A percentile compares a stretch with the other conserved stretches of the same genome.
These are phyloP conservation scores for Phyllotis vaccarum DNA, from an alignment of 2,797 vertebrate species.

Conservation along the genomic window DNA sequence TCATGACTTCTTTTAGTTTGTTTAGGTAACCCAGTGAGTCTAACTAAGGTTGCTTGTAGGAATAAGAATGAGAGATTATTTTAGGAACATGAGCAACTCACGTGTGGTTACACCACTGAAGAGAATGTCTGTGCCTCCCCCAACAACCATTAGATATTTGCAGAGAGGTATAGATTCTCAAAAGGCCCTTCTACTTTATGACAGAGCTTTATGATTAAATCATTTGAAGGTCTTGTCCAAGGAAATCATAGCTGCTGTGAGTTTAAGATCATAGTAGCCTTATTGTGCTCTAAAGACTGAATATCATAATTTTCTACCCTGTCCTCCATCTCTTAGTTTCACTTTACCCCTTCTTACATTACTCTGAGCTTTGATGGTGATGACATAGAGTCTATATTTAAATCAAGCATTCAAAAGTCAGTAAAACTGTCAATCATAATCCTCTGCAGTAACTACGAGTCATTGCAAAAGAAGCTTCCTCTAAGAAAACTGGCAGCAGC, in stretches of 20 bases:
- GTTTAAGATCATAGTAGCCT: not conserved
- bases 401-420: not conserved
- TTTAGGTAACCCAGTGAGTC: not conserved
- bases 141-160: not conserved
- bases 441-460: not conserved
- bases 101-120: not conserved
- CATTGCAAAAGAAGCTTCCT: not conserved
- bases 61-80: not conserved
- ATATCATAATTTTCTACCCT: not conserved
- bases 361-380: not conserved
- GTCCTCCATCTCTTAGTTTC: not conserved
- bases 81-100: not conserved
- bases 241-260: not conserved
- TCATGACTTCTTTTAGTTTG: not conserved
- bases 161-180: not conserved
- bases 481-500: not conserved
- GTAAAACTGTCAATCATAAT: not conserved
- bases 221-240: not conserved
- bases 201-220: not conserved
- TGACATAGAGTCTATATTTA: not conserved
- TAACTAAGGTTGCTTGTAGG: too few species aligned
- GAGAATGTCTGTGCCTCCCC: not conserved
- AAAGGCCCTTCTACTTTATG: not conserved
- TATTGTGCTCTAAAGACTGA: not conserved
- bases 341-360: not conserved